These are phyloP conservation scores for Tribolium madens DNA, from an alignment of 1,140 invertebrate genomes.

Conservation along the genomic window DNA sequence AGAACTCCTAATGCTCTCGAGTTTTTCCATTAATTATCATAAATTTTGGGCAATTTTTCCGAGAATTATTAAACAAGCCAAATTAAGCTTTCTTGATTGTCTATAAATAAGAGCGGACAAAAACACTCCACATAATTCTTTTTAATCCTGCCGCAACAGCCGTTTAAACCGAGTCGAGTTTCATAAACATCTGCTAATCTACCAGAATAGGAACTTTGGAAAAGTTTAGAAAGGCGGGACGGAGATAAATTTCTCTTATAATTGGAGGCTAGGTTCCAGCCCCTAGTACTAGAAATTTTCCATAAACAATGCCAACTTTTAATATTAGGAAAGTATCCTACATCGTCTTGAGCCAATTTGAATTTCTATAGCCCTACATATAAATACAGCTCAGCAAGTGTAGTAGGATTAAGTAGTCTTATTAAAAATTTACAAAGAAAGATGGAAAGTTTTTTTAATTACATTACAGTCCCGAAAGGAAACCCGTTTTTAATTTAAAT, in stretches of 20 bases:
- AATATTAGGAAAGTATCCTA: neutral
- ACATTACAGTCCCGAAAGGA: conserved; percentile 3
- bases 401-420: neutral
- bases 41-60: conserved; percentile 27
- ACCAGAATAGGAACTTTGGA: conserved; percentile 38
- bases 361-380: conserved; percentile 11
- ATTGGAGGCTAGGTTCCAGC: conserved; percentile 21
- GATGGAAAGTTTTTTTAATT: conserved; percentile 16
- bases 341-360: neutral
- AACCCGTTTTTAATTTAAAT: conserved; percentile 17
- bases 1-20: neutral
- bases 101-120: conserved; percentile 42
- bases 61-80: conserved; percentile 19
- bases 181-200: conserved; percentile 45
- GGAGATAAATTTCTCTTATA: conserved; percentile 35
- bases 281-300: conserved; percentile 11
- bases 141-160: conserved; percentile 42
- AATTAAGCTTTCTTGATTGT: conserved; percentile 42
- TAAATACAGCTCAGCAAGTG: neutral
- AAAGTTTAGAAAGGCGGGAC: conserved; percentile 31
- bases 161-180: conserved; percentile 41
- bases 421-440: conserved; percentile 27
- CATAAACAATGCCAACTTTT: conserved; percentile 28
- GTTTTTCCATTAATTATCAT: conserved; percentile 22
- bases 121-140: conserved; percentile 44